Conservation (phyloP, 2,888 invertebrate genomes). For the Cataglyphis livida region DNA sequence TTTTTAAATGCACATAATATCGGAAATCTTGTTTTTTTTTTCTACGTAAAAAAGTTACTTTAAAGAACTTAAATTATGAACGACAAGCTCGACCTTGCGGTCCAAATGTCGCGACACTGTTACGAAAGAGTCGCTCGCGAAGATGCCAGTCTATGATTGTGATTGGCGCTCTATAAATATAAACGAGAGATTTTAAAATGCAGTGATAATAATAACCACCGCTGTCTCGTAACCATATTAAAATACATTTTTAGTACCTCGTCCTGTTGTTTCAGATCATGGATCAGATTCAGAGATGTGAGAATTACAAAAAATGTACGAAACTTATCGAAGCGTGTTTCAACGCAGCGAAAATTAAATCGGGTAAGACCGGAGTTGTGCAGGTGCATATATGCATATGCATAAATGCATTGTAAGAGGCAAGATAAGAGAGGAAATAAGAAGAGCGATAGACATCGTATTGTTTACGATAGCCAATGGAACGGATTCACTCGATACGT, state of each 20-base stretch:
- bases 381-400: conserved; percentile 45
- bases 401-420: conserved; percentile 13
- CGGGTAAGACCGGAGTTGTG: neutral
- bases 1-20: neutral
- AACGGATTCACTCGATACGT: conserved; percentile 48
- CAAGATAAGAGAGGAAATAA: conserved; percentile 7
- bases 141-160: conserved; percentile 16
- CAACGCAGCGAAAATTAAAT: neutral
- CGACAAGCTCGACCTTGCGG: conserved; percentile 17
- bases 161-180: conserved; percentile 48
- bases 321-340: neutral
- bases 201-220: conserved; percentile 31
- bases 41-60: neutral
- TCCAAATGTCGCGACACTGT: conserved; percentile 33
- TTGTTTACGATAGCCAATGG: conserved; percentile 24
- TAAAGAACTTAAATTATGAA: neutral
- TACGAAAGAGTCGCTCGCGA: neutral
- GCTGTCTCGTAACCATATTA: conserved; percentile 10
- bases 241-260: conserved; percentile 21
- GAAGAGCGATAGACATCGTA: conserved; percentile 38
- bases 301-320: neutral
- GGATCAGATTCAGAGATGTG: neutral
- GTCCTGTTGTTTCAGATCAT: neutral
- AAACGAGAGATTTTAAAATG: conserved; percentile 37
- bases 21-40: neutral